A percentile compares a stretch with the other conserved stretches of the same genome.
These are phyloP conservation scores for Aphelinus atriplicis DNA, from an alignment of 1,140 invertebrate species.

Conservation along the genomic window DNA sequence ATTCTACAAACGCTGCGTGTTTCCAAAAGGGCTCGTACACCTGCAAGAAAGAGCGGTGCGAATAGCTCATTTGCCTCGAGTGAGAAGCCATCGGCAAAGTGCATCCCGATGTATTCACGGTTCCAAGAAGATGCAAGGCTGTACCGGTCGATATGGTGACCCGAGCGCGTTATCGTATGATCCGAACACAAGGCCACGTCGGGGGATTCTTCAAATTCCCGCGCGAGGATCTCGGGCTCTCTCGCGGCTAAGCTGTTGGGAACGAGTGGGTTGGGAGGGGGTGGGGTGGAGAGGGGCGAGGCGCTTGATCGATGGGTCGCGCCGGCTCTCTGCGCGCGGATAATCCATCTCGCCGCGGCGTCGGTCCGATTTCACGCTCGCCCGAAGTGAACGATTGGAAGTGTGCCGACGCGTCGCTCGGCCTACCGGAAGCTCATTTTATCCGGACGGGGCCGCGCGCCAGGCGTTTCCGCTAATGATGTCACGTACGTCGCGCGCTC, in stretches of 20 bases:
- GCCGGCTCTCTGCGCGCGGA: background rate
- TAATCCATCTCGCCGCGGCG: constrained; percentile 44
- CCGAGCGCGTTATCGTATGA: no score
- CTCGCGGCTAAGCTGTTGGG: no score
- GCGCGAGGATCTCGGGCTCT: background rate
- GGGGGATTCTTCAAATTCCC: background rate
- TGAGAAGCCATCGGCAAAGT: no score
- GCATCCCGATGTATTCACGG: no score
- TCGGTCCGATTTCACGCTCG: constrained; percentile 51
- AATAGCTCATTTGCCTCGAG: no score
- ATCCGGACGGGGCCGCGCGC: constrained; percentile 35
- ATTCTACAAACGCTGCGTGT: no score
- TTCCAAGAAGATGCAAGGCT: no score
- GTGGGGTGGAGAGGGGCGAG: background rate
- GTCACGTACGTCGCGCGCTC: constrained; percentile 54
- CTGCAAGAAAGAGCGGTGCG: no score
- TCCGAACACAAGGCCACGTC: no score
- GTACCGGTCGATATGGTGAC: no score
- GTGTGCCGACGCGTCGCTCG: constrained; percentile 36
- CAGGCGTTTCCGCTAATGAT: constrained; percentile 57
- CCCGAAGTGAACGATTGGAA: constrained; percentile 43
- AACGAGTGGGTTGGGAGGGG: no score
- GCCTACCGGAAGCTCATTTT: constrained; percentile 38
- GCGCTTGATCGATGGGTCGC: constrained; percentile 1
- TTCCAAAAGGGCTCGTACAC: no score